Evolutionary conservation across 2,888 invertebrate species (phyloP), one percentile per base, ranked within the genome.

Genomic region (Venusia cambrica): DNA sequence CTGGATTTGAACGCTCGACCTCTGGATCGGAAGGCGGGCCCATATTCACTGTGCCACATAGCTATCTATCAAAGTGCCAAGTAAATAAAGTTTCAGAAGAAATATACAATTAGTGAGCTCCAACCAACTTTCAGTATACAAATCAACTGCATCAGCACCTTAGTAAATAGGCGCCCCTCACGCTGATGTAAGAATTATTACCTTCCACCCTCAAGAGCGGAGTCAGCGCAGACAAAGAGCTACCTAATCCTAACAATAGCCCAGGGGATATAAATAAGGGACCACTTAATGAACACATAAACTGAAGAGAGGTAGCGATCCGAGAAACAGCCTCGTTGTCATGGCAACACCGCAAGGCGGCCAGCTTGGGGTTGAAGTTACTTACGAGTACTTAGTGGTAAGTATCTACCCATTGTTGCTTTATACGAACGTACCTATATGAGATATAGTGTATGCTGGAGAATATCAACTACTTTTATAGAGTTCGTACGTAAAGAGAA

Each of bases 241-340:
- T 68, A 64, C 65, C 72, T 76, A 74, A 76, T 75, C 64, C 67
- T 68, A 70, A 77, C 75, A 79, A 80, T 69, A 63, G 71, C 72
- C 72, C 58, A 54, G 71, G 76, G 73, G 77, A 73, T 73, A 78
- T 80, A 80, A 81, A 78, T 78, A 81, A 73, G 64, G 67, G 71
- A 70, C 68, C 78, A 73, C 78, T 81, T 81, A 81, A 80, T 80
- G 79, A 79, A 80, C 78, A 77, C 75, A 76, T 78, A 76, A 74
- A 80, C 73, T 68, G 69, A 65, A 73, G 74, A 68, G 65, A 71
- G 71, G 64, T 64, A 65, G 55, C 58, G 59, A 57, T 62, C 64
- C 62, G 61, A 51, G 60, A 65, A 64, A 66, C 63, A 57, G 44
- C 44, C 57, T 47, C 47, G 76, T 79, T 66, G 60, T 52, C 54